These are phyloP conservation scores for Bergia sp. DNA, from an alignment of 92 coral and sea anemone species.

Conservation along the genomic window DNA sequence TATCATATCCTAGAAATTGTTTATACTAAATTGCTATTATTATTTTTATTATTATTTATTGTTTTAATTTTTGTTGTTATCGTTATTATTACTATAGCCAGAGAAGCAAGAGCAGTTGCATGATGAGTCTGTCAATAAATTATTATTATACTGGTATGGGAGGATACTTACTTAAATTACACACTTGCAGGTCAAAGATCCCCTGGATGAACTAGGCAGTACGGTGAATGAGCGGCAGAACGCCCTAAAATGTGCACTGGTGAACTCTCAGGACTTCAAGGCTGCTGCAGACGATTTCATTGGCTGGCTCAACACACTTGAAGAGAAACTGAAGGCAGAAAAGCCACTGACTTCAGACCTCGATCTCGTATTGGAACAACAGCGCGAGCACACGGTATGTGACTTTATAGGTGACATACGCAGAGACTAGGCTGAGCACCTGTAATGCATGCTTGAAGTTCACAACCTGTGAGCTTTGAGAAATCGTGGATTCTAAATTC, in stretches of 20 bases:
- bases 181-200: constrained; percentile 57
- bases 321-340: constrained; percentile 79
- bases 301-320: constrained; percentile 81
- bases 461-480: neutral
- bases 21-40: too few relatives aligned
- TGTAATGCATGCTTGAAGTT: neutral
- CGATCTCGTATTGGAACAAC: constrained; percentile 80
- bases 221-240: constrained; percentile 78
- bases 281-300: constrained; percentile 84
- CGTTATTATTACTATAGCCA: too few relatives aligned
- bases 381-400: constrained; percentile 87
- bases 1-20: too few relatives aligned
- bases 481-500: neutral
- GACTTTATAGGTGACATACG: neutral
- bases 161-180: neutral
- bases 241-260: constrained; percentile 79
- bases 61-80: too few relatives aligned
- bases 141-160: neutral
- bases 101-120: too few relatives aligned
- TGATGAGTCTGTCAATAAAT: too few relatives aligned
- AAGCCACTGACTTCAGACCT: constrained; percentile 80
- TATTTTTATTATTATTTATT: too few relatives aligned
- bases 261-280: constrained; percentile 82
- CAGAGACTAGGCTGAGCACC: neutral
- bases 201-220: constrained; percentile 72